Evolutionary conservation across 1,140 invertebrate genomes (phyloP), one percentile per base, ranked within the genome.

Genomic region (Drosophila suzukii): DNA sequence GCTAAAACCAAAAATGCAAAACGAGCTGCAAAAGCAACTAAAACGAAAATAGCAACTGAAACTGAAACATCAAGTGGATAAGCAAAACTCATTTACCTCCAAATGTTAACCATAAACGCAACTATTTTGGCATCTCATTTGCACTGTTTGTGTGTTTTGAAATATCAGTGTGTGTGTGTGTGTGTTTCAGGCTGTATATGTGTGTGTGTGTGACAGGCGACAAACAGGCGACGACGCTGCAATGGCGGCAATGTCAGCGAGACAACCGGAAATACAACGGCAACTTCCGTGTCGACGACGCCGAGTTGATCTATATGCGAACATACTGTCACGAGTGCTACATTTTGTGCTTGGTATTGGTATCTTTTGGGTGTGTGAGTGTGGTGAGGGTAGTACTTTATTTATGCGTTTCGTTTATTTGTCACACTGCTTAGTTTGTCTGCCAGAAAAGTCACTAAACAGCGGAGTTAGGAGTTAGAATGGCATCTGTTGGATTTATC

Each of bases 61-160:
- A 58, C 65, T 49, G 44, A 72, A 72, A 71, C 68, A 71, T 49
- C 67, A 71, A 68, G 63, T 70, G 67, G 63, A 71, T 68, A 34
- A 39, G 61, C 75, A 49, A 76, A 88, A 82, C 79, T 80, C 83
- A 89, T 89, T 88, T 88, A 86, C 75, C 83, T 83, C 70, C 66
- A 75, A 86, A 79, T 77, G 77, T 59, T 82, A 83, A 73, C 62
- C 84, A 88, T 88, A 89, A 89, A 88, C 67, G 79, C 79, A 83
- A 89, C 80, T 89, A 89, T 88, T 88, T 88, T 89, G 84, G 84
- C 76, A 80, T 73, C 75, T 78, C 83, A 76, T 88, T 86, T 86
- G 59, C 58, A 24, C 32, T 36, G 36, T 73, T 80, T 76, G 55
- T 59, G 36, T 17, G 32, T 30, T 20, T 34, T 43, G 34, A 41